phyloP scores from a whole-genome alignment of 1,140 invertebrate genomes.

The Caenorhabditis brenneri region DNA sequence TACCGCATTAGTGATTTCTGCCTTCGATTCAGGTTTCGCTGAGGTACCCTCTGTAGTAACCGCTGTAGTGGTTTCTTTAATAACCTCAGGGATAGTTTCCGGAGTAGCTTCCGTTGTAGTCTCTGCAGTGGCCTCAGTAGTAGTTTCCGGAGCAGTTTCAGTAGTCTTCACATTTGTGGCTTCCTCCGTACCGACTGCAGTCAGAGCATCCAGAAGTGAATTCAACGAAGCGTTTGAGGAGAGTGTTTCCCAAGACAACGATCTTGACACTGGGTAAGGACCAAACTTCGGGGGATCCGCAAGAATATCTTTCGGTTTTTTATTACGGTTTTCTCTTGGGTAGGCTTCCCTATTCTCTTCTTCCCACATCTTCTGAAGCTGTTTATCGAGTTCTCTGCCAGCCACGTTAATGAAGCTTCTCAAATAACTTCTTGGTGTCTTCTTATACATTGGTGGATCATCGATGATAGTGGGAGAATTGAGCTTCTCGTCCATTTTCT shows the following conservation, averaged over 20 bases:
- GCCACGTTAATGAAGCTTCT: not conserved
- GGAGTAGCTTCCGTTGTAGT: not conserved
- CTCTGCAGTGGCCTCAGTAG: not conserved
- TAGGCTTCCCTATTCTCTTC: not conserved
- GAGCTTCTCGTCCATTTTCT: not conserved
- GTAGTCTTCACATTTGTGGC: not conserved
- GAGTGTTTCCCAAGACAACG: not conserved
- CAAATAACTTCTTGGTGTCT: not conserved
- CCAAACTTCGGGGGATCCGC: not conserved
- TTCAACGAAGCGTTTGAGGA: not conserved
- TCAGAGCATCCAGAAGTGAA: not conserved
- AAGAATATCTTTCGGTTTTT: not conserved
- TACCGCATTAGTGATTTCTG: too few relatives aligned
- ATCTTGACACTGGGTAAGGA: not conserved
- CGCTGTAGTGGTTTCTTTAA: too few relatives aligned
- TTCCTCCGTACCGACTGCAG: not conserved
- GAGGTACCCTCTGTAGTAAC: too few relatives aligned
- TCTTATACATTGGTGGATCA: not conserved
- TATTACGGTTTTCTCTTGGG: not conserved
- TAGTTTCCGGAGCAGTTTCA: not conserved
- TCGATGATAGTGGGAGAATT: not conserved
- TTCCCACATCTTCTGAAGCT: not conserved
- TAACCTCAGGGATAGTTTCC: too few relatives aligned
- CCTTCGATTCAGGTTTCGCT: too few relatives aligned
- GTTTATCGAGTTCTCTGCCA: not conserved